These are phyloP conservation scores for Caloenas nicobarica DNA, from an alignment of 2,113 vertebrate species.

Conservation along the genomic window DNA sequence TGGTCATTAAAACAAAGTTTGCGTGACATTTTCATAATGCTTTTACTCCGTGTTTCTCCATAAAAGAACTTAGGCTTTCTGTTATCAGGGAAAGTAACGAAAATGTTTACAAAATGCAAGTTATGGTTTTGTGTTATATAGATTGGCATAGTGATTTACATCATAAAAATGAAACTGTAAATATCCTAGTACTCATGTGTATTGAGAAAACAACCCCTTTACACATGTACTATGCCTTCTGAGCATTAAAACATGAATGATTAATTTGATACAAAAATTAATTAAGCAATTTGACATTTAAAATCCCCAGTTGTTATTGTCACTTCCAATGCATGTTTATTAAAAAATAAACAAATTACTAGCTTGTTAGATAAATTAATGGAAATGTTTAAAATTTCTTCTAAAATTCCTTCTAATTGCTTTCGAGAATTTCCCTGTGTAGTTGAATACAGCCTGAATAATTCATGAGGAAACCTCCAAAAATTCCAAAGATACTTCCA, in stretches of 20 bases:
- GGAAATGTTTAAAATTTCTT: background rate
- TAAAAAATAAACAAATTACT: constrained; percentile 41
- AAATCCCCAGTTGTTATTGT: background rate
- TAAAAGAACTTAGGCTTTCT: background rate
- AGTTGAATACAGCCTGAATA: background rate
- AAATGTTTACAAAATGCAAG: background rate
- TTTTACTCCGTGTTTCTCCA: background rate
- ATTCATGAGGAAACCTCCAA: background rate
- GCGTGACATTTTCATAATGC: background rate
- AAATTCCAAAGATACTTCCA: background rate
- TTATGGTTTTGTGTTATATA: background rate
- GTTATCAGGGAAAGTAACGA: background rate
- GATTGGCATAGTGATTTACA: background rate
- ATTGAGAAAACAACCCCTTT: background rate
- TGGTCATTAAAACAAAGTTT: background rate
- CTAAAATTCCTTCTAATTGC: background rate
- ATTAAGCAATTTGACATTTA: constrained; percentile 10
- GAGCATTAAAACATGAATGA: constrained; percentile 6
- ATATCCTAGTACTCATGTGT: background rate
- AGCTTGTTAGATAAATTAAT: constrained; percentile 21
- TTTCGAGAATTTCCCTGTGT: background rate
- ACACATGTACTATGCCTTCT: background rate
- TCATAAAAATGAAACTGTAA: background rate
- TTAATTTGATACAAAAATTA: constrained; percentile 12
- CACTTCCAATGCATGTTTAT: background rate